Percentiles rank a stretch among this genome's conserved stretches.
phyloP scores from a whole-genome alignment of 2,888 invertebrate species.

The Tenthredo scrophulariae region DNA sequence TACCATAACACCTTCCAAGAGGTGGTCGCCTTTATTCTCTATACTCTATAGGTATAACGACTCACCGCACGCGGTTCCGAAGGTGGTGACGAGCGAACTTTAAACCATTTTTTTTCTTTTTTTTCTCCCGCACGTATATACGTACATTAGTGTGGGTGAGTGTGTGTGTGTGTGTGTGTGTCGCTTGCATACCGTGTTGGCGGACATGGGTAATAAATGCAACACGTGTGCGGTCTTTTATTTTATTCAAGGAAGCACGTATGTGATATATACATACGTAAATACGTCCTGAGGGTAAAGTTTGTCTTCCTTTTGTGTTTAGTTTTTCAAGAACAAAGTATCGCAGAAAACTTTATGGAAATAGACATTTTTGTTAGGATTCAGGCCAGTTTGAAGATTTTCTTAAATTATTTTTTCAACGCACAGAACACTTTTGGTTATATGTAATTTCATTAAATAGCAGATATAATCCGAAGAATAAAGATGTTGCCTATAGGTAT shows the following conservation, averaged over 20 bases:
- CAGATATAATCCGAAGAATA: no score
- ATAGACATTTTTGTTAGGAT: no score
- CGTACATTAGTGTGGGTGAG: not conserved
- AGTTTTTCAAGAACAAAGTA: not conserved
- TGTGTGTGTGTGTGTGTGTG: not conserved
- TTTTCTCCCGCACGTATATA: not conserved
- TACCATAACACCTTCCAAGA: slow-evolving; percentile 5
- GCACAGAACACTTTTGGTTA: no score
- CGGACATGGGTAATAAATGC: not conserved
- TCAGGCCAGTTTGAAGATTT: no score
- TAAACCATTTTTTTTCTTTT: not conserved
- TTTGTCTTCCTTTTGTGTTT: not conserved
- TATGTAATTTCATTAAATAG: no score
- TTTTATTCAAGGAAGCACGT: not conserved
- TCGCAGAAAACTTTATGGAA: no score
- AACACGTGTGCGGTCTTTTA: not conserved
- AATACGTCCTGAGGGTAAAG: no score
- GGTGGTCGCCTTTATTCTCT: slow-evolving; percentile 13
- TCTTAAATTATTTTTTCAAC: no score
- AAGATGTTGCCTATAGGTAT: no score
- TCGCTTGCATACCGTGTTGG: not conserved
- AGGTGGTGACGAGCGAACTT: slow-evolving; percentile 7
- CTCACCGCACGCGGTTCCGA: not conserved
- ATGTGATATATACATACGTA: not conserved
- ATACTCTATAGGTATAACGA: not conserved